Base-by-base conservation (phyloP, 2,113 vertebrate genomes). In the Mobula birostris region DNA sequence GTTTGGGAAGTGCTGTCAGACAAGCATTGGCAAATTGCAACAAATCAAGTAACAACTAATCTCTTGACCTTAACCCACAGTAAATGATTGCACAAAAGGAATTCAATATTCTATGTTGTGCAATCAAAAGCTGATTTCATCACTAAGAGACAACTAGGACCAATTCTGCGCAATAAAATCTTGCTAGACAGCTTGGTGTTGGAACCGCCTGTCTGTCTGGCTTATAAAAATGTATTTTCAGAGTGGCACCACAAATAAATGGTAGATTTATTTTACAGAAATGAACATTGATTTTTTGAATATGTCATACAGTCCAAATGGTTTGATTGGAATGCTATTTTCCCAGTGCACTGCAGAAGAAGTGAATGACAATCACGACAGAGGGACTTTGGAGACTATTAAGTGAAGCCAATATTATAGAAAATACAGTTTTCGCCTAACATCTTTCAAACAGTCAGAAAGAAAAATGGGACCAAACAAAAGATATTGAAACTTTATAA, bases 51-150 rank as follows among this genome's bases (percentile, higher is more conserved):
- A 27, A 2, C 11, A 74, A 56, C 27, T 91, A 32, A 70, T 70
- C 32, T 36, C 66, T 70, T 32, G 63, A 32, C 66, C 19, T 70
- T 63, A 36, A 72, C 36, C 70, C 40, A 74, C 9, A 27, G 21
- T 74, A 74, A 72, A 56, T 1, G 9, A 24, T 93, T 93, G 91
- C 17, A 36, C 19, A 2, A 93, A 93, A 72, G 68, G 66, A 40
- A 48, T 72, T 93, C 24, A 5, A 24, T 72, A 48, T 48, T 48
- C n/a, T 19, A 21, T 72, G 68, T 36, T 74, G 68, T 36, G 2
- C 91, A 74, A 93, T 93, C n/a, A 93, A 93, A 92, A 56, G 74
- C 70, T 93, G 70, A 56, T 56, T 74, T 93, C 36, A 93, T 48
- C 68, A 56, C 6, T 27, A 56, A 21, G 5, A 72, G 68, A n/a